Percentiles rank a stretch among this genome's conserved stretches.
Conservation (phyloP, 2,888 invertebrate genomes). For the Heteromurus nitidus region DNA sequence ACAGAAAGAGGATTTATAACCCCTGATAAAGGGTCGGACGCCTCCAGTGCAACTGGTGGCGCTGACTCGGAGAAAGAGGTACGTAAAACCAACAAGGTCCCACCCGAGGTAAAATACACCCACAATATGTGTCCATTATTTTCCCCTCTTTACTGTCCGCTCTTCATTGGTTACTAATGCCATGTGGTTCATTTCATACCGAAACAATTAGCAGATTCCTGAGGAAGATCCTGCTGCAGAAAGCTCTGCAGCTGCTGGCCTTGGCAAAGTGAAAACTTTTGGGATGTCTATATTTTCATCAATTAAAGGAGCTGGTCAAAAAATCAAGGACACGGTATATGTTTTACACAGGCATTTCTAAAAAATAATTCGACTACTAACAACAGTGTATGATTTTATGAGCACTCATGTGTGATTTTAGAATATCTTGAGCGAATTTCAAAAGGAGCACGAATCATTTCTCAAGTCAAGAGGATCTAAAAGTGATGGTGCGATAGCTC, state of each 20-base stretch:
- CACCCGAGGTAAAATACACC: constrained; percentile 67
- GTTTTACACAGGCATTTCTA: background rate
- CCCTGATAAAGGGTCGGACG: constrained; percentile 70
- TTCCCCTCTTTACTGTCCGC: constrained; percentile 43
- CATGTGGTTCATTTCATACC: background rate
- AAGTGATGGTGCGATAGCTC: constrained; percentile 83
- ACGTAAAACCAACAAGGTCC: constrained; percentile 67
- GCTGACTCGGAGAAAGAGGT: constrained; percentile 88
- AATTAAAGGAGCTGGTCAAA: constrained; percentile 96
- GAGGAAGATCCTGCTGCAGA: constrained; percentile 67
- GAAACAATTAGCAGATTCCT: constrained; percentile 52
- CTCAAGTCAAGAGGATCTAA: constrained; percentile 88
- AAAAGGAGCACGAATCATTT: constrained; percentile 97
- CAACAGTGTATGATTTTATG: background rate
- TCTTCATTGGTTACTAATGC: constrained; percentile 32
- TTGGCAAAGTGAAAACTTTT: constrained; percentile 84
- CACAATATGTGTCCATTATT: constrained; percentile 55
- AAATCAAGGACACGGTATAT: constrained; percentile 86
- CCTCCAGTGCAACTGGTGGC: constrained; percentile 89
- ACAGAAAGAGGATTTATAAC: constrained; percentile 61
- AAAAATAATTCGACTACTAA: background rate
- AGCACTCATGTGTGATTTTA: constrained; percentile 75
- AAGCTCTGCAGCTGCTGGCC: constrained; percentile 62
- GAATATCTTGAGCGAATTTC: constrained; percentile 97
- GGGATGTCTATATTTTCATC: constrained; percentile 95